A percentile compares a stretch with the other conserved stretches of the same genome.
Evolutionary conservation across 2,797 vertebrate genomes (phyloP).

Genomic region (Ispidina picta): DNA sequence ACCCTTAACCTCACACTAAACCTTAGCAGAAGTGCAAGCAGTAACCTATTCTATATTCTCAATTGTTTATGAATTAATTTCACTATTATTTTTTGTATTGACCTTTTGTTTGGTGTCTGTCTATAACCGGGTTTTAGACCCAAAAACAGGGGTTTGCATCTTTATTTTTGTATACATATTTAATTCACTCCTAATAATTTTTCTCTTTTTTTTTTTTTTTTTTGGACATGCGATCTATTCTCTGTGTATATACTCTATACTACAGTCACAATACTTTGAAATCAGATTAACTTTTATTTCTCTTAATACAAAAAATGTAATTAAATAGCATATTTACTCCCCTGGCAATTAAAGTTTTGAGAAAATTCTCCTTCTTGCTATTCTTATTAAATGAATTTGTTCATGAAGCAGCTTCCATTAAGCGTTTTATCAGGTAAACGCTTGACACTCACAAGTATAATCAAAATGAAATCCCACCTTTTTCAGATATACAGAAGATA

Average conservation of each 20-base stretch:
- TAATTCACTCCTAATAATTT: neutral
- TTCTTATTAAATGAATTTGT: neutral
- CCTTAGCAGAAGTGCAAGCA: constrained; percentile 83
- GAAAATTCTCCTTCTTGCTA: neutral
- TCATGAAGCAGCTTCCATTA: neutral
- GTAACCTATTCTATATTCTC: constrained; percentile 77
- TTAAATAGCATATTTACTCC: neutral
- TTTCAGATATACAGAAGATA: neutral
- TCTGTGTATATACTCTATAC: neutral
- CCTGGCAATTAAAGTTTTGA: neutral
- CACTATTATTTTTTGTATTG: constrained; percentile 64
- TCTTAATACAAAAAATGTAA: neutral
- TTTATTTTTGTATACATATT: neutral
- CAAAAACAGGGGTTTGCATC: neutral
- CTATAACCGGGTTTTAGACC: neutral
- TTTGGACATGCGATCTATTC: neutral
- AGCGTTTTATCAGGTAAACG: neutral
- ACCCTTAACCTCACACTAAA: constrained; percentile 89
- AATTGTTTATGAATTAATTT: constrained; percentile 79
- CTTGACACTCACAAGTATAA: neutral
- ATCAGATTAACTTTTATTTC: neutral
- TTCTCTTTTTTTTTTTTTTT: neutral
- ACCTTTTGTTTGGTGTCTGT: neutral
- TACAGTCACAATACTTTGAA: neutral
- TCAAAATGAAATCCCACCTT: neutral